Base-by-base conservation (phyloP, 2,888 invertebrate genomes). In the Cephus spinipes region DNA sequence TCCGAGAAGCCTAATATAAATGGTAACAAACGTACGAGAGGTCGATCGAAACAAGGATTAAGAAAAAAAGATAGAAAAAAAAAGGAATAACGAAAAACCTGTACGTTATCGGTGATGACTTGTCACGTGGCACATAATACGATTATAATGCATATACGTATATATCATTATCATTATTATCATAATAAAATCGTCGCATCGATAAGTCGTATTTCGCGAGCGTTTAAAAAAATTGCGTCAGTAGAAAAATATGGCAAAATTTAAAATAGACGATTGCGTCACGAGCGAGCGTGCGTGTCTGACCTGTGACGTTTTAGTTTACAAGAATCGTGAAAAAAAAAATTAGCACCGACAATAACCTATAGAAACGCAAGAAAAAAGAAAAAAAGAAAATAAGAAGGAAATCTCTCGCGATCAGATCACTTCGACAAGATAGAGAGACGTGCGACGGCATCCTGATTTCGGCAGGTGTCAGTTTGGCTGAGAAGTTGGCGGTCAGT, bases 401-500 rank as follows among this genome's bases (percentile, higher is more conserved):
- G 6, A 68, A 74, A 71, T 40, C 71, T 75, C 78, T 73, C 33
- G 32, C 80, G 79, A 77, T 79, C 79, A 79, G 80, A 82, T 76
- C 81, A 76, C 73, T 80, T 80, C 71, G 76, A 81, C 68, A 74
- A 68, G 6, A 55, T 23, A 71, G 12, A 71, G 83, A 84, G 86
- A 85, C 82, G 86, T 84, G 84, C 85, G 86, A 86, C 85, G 87
- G 81, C 84, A 86, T 87, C 86, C 15, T 23, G 55, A 55, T 83
- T 87, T 86, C 84, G 83, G 86, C 83, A 81, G 88, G 80, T 85
- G 87, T 83, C 81, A 83, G 77, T 86, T 87, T 84, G 83, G 83
- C 84, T 77, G 86, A 80, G 74, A 78, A 83, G 87, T 85, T 83
- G 88, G 83, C 85, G 86, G 80, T 87, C 81, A 69, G 30, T 85